phyloP scores from a whole-genome alignment of 2,888 invertebrate genomes.

The Torymus tubicola region DNA sequence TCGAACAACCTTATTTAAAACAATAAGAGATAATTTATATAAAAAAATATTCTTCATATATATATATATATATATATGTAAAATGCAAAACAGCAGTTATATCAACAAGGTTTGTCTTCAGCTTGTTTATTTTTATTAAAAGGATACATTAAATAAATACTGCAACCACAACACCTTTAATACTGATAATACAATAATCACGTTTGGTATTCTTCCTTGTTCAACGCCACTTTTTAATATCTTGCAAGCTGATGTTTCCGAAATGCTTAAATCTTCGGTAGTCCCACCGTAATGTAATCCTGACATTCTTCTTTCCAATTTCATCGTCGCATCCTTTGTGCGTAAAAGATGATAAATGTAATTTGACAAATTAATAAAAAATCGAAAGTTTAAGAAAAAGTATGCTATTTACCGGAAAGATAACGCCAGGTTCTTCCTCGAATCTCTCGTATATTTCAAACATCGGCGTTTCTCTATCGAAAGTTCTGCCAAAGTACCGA shows the following conservation, averaged over 20 bases:
- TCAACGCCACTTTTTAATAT: background rate
- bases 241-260: too few species aligned
- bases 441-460: constrained; percentile 85
- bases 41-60: too few species aligned
- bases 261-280: background rate
- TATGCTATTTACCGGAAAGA: constrained; percentile 79
- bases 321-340: constrained; percentile 22
- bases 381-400: too few species aligned
- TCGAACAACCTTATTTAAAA: too few species aligned
- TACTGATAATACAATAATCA: background rate
- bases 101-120: too few species aligned
- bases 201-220: background rate
- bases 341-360: too few species aligned
- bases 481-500: constrained; percentile 83
- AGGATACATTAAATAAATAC: background rate
- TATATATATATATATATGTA: too few species aligned
- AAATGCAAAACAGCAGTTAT: too few species aligned
- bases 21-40: too few species aligned
- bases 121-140: background rate
- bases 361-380: too few species aligned
- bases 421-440: constrained; percentile 80
- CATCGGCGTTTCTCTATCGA: constrained; percentile 79
- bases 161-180: background rate
- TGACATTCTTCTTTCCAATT: constrained; percentile 9
- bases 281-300: background rate